Base-by-base conservation (phyloP, 2,888 invertebrate species). In the Congeria kusceri region DNA sequence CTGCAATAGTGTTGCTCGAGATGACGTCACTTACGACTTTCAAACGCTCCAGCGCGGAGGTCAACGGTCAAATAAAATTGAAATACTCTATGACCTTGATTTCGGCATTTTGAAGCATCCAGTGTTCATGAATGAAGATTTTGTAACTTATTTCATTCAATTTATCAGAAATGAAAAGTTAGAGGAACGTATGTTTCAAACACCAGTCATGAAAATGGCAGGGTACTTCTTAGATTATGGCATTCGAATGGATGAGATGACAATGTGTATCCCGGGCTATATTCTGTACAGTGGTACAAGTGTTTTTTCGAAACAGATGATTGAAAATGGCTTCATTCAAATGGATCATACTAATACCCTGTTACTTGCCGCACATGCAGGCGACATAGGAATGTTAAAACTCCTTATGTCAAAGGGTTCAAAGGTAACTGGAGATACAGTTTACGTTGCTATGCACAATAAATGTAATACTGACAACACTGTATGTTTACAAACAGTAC, bases 401-500 rank as follows among this genome's bases (percentile, higher is more conserved):
- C 47, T 53, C 28, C 44, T 78, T 5, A 18, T 78, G 7, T 13
- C 20, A 18, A 13, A 32, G 20, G 70, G 78, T 27, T 47, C 61
- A 23, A 47, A 58, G 28, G 62, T 78, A 1, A 47, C 68, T 2
- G 74, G 65, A 20, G 74, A 78, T 25, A 65, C 66, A 20, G 62
- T 74, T 46, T 66, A 73, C 18, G 69, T 78, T n/a, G 78, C 78
- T 25, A 25, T 61, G 4, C 53, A 72, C 13, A 68, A 59, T 47
- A 32, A 65, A 25, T 29, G n/a, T 11, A 47, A 73, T 1, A 39
- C 39, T 13, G 39, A 39, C 15, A 25, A 23, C 1, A n/a, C 39
- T 39, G 39, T 39, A 3, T 39, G 39, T n/a, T 59, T 75, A 1
- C 18, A 47, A 39, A 27, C 25, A 32, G 20, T 76, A 15, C 56